Percentiles rank a stretch among this genome's conserved stretches.
phyloP scores from a whole-genome alignment of 2,888 invertebrate species.

The Hetaerina titia region DNA sequence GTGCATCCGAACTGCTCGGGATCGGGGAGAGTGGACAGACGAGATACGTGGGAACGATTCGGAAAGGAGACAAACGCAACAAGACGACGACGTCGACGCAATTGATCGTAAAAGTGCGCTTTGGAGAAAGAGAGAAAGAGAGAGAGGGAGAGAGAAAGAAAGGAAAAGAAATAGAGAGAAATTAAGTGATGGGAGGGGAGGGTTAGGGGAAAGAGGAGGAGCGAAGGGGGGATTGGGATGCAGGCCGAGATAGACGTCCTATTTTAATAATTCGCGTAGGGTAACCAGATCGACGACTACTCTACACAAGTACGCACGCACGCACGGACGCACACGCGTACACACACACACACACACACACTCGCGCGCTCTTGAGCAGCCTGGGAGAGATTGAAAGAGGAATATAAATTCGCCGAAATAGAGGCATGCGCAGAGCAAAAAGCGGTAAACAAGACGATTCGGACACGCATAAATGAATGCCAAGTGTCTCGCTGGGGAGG shows the following conservation, averaged over 20 bases:
- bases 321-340: background rate
- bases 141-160: background rate
- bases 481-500: slow-evolving; percentile 9
- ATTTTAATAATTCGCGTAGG: slow-evolving; percentile 13
- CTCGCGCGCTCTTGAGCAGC: background rate
- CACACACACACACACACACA: background rate
- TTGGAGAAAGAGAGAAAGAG: background rate
- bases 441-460: slow-evolving; percentile 25
- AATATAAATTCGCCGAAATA: slow-evolving; percentile 41
- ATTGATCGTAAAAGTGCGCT: slow-evolving; percentile 1
- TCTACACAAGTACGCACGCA: background rate
- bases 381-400: background rate
- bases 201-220: background rate
- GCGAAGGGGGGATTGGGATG: background rate
- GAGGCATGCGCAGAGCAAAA: background rate
- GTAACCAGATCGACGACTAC: slow-evolving; percentile 40
- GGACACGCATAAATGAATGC: slow-evolving; percentile 33
- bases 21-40: background rate
- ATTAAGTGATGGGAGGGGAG: background rate
- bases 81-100: background rate
- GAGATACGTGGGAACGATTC: slow-evolving; percentile 10
- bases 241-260: background rate
- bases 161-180: no score
- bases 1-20: background rate
- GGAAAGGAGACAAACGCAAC: background rate